Base-by-base conservation (phyloP, 2,113 vertebrate genomes). In the Macquaria australasica region DNA sequence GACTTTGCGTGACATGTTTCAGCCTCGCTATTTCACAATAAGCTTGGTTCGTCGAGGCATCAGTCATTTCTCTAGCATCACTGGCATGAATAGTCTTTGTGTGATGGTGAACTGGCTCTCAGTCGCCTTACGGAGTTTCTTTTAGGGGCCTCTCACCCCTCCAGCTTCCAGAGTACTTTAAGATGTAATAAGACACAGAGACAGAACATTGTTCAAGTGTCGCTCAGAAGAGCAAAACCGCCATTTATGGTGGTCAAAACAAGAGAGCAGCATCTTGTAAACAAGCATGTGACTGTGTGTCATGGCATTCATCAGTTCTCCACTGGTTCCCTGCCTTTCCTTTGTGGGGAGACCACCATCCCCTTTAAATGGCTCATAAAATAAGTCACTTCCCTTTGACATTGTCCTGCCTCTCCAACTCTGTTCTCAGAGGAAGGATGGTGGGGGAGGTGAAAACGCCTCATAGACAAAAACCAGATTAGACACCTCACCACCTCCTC, bases 391-490 rank as follows among this genome's bases (percentile, higher is more conserved):
- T 95, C 95, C 94, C 94, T 90, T 92, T 92, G 92, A 94, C 93
- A 90, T 87, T 92, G 90, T 92, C 92, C 93, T 90, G 90, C 88
- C 84, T 92, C 88, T 91, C 84, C 84, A 86, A 91, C 87, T 68
- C 86, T 80, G 85, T 89, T 93, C 93, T 90, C 87, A 87, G 85
- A 88, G 91, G 93, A 94, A 87, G 91, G 90, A 79, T 79, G 84
- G 88, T 77, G 91, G 89, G 83, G 89, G 87, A 87, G 85, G 94
- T 83, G 86, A 90, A 94, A 93, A 88, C 88, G 89, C 91, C 92
- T 89, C 70, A 77, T 88, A 87, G 94, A 95, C 94, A 95, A 95
- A 95, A 94, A 93, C 90, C 91, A 95, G 95, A 96, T 95, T 96
- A 96, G 94, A 93, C 91, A 89, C 81, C 92, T 92, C 88, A 25